phyloP scores from a whole-genome alignment of 2,888 invertebrate species.

The Ormyrus labotus region DNA sequence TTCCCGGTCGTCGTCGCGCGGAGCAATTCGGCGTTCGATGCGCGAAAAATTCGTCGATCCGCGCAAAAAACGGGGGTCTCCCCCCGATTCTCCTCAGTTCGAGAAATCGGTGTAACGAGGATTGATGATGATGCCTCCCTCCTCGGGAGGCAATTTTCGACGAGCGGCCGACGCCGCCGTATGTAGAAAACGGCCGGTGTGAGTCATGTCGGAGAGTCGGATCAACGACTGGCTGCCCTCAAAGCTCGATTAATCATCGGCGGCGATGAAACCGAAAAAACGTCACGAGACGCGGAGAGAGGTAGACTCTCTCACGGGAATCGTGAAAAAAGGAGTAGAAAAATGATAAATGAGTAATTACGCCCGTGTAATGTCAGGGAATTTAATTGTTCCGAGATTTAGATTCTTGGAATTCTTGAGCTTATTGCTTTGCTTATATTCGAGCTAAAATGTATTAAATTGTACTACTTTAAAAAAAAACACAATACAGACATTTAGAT shows the following conservation, averaged over 20 bases:
- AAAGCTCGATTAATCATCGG: constrained; percentile 57
- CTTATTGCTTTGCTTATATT: too few relatives aligned
- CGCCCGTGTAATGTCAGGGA: constrained; percentile 3
- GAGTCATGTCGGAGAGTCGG: constrained; percentile 48
- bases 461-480: too few relatives aligned
- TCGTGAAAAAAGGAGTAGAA: constrained; percentile 46
- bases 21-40: neutral
- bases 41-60: constrained; percentile 39
- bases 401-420: too few relatives aligned
- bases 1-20: neutral
- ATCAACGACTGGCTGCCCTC: constrained; percentile 47
- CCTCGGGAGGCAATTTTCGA: constrained; percentile 48
- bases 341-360: constrained; percentile 56
- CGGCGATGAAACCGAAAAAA: constrained; percentile 55
- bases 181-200: constrained; percentile 14
- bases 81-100: neutral
- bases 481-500: too few relatives aligned
- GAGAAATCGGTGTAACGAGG: constrained; percentile 55
- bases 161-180: neutral
- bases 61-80: constrained; percentile 4
- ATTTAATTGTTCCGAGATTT: neutral
- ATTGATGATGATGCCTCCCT: constrained; percentile 54
- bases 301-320: constrained; percentile 28
- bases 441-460: too few relatives aligned
- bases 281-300: constrained; percentile 32